Conservation (phyloP, 2,113 vertebrate species). For the Mormyrus lacerda region DNA sequence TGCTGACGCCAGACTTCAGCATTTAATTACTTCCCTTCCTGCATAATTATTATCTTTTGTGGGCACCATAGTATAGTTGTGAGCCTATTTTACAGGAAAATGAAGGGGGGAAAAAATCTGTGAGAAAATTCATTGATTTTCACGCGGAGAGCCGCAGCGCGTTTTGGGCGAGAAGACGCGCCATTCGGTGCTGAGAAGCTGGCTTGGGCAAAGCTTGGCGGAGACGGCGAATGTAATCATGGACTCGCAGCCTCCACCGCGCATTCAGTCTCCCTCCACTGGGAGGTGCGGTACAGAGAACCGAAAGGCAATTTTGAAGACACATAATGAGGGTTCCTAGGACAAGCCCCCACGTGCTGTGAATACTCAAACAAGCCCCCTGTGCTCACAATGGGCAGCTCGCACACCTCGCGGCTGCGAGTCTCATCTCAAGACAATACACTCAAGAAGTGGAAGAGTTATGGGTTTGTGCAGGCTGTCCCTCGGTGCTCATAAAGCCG, state of each 20-base stretch:
- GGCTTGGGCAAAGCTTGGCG: not conserved
- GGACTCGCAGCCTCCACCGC: conserved; percentile 19
- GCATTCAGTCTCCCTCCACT: conserved; percentile 55
- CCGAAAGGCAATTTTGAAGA: conserved; percentile 68
- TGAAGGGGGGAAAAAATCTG: not conserved
- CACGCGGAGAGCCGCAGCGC: not conserved
- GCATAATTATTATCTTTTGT: conserved; percentile 1
- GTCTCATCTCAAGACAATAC: not conserved
- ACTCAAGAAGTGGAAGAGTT: not conserved
- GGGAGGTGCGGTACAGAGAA: conserved; percentile 52
- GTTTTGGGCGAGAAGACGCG: not conserved
- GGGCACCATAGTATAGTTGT: not conserved
- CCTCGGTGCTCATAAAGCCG: not conserved
- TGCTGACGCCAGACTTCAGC: not conserved
- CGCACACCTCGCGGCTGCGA: conserved; percentile 13
- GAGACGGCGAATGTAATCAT: conserved; percentile 6
- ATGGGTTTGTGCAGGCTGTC: not conserved
- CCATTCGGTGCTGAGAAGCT: not conserved
- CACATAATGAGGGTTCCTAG: conserved; percentile 33
- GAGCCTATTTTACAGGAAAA: not conserved
- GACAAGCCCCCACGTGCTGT: not conserved
- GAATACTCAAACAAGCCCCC: not conserved
- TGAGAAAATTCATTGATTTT: conserved; percentile 1
- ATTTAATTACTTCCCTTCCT: not conserved
- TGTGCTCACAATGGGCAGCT: not conserved